phyloP scores from a whole-genome alignment of 2,113 vertebrate species.

The Clarias gariepinus region DNA sequence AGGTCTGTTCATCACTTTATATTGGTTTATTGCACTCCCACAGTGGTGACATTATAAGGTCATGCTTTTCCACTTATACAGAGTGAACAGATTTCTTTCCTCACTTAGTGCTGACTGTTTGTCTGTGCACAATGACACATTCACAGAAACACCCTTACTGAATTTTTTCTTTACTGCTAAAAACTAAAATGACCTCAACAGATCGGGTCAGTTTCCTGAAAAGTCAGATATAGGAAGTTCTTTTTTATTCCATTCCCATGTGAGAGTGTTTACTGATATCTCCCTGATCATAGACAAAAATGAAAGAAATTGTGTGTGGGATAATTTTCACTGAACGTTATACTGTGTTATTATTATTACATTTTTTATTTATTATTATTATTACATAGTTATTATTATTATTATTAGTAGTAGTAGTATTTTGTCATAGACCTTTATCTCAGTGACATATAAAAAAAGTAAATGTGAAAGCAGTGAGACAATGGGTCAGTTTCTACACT shows the following conservation, averaged over 20 bases:
- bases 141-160: neutral
- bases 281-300: neutral
- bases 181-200: neutral
- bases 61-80: neutral
- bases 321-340: neutral
- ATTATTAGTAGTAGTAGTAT: too few species aligned
- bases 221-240: neutral
- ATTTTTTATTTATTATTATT: too few species aligned
- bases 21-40: neutral
- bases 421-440: neutral
- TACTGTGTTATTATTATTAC: neutral
- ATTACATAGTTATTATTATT: too few species aligned
- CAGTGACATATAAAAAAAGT: neutral
- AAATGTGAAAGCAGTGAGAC: neutral
- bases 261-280: neutral
- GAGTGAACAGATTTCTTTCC: too few species aligned
- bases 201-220: neutral
- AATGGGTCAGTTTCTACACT: neutral
- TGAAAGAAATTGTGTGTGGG: neutral
- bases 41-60: neutral
- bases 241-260: neutral
- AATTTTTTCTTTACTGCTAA: neutral
- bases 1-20: conserved; percentile 9
- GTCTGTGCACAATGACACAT: neutral
- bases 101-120: neutral